Evolutionary conservation across 1,140 invertebrate species (phyloP), one percentile per base, ranked within the genome.

Genomic region (Apolygus lucorum): DNA sequence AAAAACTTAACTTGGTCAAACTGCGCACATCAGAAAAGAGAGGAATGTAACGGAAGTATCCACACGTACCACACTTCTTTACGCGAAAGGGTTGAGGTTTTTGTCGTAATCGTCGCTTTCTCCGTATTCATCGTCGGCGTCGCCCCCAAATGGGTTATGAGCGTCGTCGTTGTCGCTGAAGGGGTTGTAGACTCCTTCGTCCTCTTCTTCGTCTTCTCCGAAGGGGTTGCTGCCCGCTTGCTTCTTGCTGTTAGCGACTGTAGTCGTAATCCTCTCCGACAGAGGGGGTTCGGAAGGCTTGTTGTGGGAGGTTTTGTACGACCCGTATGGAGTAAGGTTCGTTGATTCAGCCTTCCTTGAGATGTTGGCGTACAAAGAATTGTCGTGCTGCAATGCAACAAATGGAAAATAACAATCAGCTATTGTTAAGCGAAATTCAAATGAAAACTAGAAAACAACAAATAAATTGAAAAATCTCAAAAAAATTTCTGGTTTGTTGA

Each of bases 41-140:
- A n/a, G n/a, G n/a, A n/a, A n/a, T n/a, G n/a, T n/a, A n/a, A n/a
- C n/a, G n/a, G n/a, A n/a, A n/a, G n/a, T n/a, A n/a, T n/a, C n/a
- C n/a, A n/a, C n/a, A n/a, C n/a, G n/a, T n/a, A n/a, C n/a, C n/a
- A n/a, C n/a, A n/a, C n/a, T n/a, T n/a, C n/a, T n/a, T 42, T 59
- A 59, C 22, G 54, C 22, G 22, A 88, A 89, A 17, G 86, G 86
- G 77, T 88, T 88, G 21, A 86, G 75, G 75, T 86, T 87, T 73
- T 85, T 86, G 74, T 87, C 84, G 75, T 87, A 87, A 76, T 81
- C 79, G 26, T 74, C 74, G 27, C n/a, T 26, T 26, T 81, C 76
- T 21, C 25, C 24, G 69, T 82, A 77, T 24, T 81, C 80, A 52
- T 79, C 77, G 11, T 82, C 77, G 24, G 81, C 80, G 52, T 79